phyloP scores from a whole-genome alignment of 2,888 invertebrate genomes.

The Rhorus exstirpatorius region DNA sequence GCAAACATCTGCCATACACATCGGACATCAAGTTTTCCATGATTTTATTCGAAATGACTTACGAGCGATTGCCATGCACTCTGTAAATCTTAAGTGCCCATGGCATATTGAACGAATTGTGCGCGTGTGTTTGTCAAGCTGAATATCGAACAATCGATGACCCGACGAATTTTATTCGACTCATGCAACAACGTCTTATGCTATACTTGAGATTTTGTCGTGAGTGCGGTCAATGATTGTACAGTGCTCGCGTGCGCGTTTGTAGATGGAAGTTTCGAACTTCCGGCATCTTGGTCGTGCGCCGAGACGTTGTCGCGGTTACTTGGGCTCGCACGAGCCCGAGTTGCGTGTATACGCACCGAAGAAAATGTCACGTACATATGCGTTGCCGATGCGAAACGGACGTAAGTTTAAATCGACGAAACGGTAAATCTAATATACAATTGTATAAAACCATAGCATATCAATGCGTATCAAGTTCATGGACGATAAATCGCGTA shows the following conservation, averaged over 20 bases:
- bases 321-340: conserved; percentile 52
- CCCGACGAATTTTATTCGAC: too few species aligned
- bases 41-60: too few species aligned
- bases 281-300: conserved; percentile 62
- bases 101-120: too few species aligned
- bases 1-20: too few species aligned
- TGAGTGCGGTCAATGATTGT: conserved; percentile 11
- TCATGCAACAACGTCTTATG: too few species aligned
- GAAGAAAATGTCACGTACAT: conserved; percentile 50
- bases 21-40: too few species aligned
- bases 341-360: conserved; percentile 70
- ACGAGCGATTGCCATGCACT: neutral
- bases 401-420: conserved; percentile 72
- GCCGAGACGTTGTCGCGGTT: conserved; percentile 43
- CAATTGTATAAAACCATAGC: conserved; percentile 39
- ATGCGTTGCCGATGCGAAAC: conserved; percentile 76
- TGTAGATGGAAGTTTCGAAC: conserved; percentile 29
- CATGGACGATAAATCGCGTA: too few species aligned
- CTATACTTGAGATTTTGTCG: too few species aligned
- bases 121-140: too few species aligned
- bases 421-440: conserved; percentile 80
- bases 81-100: neutral
- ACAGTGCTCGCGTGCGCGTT: neutral
- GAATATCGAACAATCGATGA: too few species aligned
- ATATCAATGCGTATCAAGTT: too few species aligned